Percentiles rank a stretch among this genome's conserved stretches.
phyloP scores from a whole-genome alignment of 2,888 invertebrate genomes.

The Euplexia lucipara region DNA sequence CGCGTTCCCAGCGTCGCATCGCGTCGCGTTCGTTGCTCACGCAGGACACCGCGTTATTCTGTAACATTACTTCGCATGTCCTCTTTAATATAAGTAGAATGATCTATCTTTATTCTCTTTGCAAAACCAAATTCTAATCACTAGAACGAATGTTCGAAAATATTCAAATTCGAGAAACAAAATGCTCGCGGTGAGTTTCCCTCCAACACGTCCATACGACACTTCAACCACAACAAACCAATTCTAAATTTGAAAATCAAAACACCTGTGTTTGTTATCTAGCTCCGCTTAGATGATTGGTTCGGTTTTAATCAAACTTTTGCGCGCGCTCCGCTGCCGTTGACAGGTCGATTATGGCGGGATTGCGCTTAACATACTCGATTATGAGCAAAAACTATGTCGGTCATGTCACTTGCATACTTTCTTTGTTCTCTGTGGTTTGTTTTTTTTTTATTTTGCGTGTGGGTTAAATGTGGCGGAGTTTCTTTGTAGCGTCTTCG shows the following conservation, averaged over 20 bases:
- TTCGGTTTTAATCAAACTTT: slow-evolving; percentile 76
- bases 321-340: slow-evolving; percentile 64
- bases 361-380: slow-evolving; percentile 70
- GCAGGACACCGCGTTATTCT: too few relatives aligned
- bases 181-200: too few relatives aligned
- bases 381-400: slow-evolving; percentile 75
- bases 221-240: slow-evolving; percentile 42
- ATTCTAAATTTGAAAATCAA: slow-evolving; percentile 48
- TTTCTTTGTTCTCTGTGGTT: slow-evolving; percentile 48
- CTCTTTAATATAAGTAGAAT: too few relatives aligned
- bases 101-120: too few relatives aligned
- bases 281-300: slow-evolving; percentile 68
- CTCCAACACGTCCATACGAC: slow-evolving; percentile 5
- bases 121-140: too few relatives aligned
- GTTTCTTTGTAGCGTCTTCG: slow-evolving; percentile 18
- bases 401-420: slow-evolving; percentile 57
- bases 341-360: slow-evolving; percentile 77
- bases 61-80: too few relatives aligned
- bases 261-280: slow-evolving; percentile 63
- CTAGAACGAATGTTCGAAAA: too few relatives aligned
- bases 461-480: slow-evolving; percentile 10
- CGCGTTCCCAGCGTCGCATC: too few relatives aligned
- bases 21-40: too few relatives aligned
- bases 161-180: too few relatives aligned
- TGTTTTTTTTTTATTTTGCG: slow-evolving; percentile 35